These are phyloP conservation scores for Myzus persicae DNA, from an alignment of 1,140 invertebrate species.

Conservation along the genomic window DNA sequence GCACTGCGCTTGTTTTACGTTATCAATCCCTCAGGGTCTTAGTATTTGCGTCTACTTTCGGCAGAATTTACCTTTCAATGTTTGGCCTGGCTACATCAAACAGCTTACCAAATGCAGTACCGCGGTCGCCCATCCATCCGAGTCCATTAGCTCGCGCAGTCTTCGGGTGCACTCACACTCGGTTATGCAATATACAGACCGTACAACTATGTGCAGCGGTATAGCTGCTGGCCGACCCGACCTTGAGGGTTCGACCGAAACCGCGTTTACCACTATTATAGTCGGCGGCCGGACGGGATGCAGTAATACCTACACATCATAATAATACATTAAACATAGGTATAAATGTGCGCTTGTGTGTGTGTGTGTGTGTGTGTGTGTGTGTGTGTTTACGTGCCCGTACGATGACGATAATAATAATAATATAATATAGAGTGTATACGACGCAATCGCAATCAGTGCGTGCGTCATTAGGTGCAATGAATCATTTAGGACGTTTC, in stretches of 20 bases:
- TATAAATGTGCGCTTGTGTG: too few relatives aligned
- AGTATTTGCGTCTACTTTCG: background rate
- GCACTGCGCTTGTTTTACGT: background rate
- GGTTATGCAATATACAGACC: background rate
- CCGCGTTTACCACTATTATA: background rate
- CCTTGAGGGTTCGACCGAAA: background rate
- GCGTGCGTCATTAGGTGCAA: background rate
- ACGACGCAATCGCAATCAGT: background rate
- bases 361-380: too few relatives aligned
- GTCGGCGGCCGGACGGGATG: background rate
- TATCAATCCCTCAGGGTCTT: background rate
- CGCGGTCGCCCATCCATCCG: background rate
- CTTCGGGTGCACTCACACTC: background rate
- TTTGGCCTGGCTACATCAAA: background rate
- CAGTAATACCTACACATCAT: background rate
- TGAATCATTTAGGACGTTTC: constrained; percentile 15
- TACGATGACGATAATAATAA: background rate
- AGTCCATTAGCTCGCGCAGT: background rate
- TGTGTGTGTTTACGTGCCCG: background rate
- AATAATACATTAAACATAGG: background rate
- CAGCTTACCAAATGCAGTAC: background rate
- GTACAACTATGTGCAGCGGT: background rate
- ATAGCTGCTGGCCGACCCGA: background rate
- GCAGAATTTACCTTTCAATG: background rate
- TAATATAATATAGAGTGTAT: background rate